Conservation (phyloP, 2,888 invertebrate genomes). For the Druceiella hillmani region DNA sequence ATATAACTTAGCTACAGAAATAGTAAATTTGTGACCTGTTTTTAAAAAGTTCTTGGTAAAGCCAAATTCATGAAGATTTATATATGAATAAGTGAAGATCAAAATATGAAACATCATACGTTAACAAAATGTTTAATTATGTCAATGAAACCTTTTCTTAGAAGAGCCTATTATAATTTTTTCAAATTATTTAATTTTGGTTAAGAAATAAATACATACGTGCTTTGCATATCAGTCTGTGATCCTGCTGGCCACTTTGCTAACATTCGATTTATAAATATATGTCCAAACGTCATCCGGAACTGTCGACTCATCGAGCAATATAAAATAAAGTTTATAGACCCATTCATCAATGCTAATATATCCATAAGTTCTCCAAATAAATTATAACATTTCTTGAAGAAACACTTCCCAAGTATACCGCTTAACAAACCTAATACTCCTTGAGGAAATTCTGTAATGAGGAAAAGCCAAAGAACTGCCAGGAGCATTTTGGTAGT, state of each 20-base stretch:
- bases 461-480: conserved; percentile 76
- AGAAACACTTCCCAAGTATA: conserved; percentile 65
- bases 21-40: too few relatives aligned
- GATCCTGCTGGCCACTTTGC: conserved; percentile 55
- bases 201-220: too few relatives aligned
- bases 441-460: conserved; percentile 86
- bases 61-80: too few relatives aligned
- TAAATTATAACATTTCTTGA: conserved; percentile 70
- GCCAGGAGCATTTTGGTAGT: conserved; percentile 88
- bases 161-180: too few relatives aligned
- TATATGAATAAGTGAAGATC: too few relatives aligned
- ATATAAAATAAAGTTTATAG: conserved; percentile 90
- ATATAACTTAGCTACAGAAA: too few relatives aligned
- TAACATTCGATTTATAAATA: conserved; percentile 61
- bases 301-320: conserved; percentile 94
- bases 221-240: conserved; percentile 59
- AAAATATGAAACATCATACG: too few relatives aligned
- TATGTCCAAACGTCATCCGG: conserved; percentile 68
- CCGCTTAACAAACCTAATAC: conserved; percentile 67
- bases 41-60: too few relatives aligned
- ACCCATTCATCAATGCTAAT: conserved; percentile 83
- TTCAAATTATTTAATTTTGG: too few relatives aligned
- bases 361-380: conserved; percentile 88
- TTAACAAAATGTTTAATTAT: too few relatives aligned
- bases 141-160: too few relatives aligned